Evolutionary conservation across 2,888 invertebrate genomes (phyloP).

Genomic region (Isoperla grammatica): DNA sequence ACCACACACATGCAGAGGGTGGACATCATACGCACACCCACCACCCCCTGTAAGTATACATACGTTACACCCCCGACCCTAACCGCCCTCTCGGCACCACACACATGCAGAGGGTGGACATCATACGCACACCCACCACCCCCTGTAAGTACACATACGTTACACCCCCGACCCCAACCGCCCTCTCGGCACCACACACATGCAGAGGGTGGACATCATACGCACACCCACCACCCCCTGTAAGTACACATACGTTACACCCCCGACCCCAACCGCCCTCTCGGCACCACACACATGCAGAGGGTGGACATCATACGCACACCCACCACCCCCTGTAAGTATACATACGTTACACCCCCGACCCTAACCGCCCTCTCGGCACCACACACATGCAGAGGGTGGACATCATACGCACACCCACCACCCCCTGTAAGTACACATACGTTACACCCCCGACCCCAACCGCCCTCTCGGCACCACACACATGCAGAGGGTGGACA

Average conservation of each 20-base stretch:
- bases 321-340: conserved; percentile 59
- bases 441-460: conserved; percentile 77
- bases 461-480: conserved; percentile 57
- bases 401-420: conserved; percentile 70
- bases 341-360: conserved; percentile 76
- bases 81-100: conserved; percentile 57
- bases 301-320: conserved; percentile 73
- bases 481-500: conserved; percentile 60
- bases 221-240: conserved; percentile 62
- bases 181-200: conserved; percentile 50
- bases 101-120: conserved; percentile 60
- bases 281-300: conserved; percentile 52
- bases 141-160: conserved; percentile 62
- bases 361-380: conserved; percentile 62
- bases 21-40: conserved; percentile 70
- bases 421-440: conserved; percentile 61
- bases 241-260: conserved; percentile 68
- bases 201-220: conserved; percentile 66
- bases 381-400: conserved; percentile 56
- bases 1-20: conserved; percentile 56
- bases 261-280: conserved; percentile 66
- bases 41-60: conserved; percentile 59
- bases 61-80: conserved; percentile 74
- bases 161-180: conserved; percentile 79
- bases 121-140: conserved; percentile 65